Evolutionary conservation across 2,888 invertebrate species (phyloP).

Genomic region (Pristionchus fissidentatus): DNA sequence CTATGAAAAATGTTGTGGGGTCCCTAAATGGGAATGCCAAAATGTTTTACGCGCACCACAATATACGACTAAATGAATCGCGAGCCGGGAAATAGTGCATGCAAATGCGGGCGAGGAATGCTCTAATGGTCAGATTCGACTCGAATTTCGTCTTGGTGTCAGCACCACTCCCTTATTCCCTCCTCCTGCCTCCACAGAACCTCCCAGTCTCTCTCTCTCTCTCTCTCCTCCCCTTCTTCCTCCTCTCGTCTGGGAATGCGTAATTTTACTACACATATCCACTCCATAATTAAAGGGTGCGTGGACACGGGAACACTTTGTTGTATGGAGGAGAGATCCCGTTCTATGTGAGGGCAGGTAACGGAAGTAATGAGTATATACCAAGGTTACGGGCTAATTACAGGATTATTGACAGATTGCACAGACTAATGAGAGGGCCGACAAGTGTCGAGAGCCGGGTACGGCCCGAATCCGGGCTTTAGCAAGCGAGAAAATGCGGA

Average conservation of each 20-base stretch:
- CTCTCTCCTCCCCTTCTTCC: neutral
- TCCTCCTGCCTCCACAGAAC: neutral
- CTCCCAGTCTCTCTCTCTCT: neutral
- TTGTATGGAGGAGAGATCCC: neutral
- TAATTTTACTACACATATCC: slow-evolving; percentile 34
- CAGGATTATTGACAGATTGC: slow-evolving; percentile 7
- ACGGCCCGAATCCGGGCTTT: no score
- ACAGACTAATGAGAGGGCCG: neutral
- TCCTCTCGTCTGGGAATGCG: slow-evolving; percentile 12
- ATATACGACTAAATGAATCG: no score
- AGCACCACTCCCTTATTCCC: neutral
- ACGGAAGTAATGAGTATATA: slow-evolving; percentile 24
- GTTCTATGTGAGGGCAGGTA: slow-evolving; percentile 5
- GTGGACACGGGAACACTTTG: slow-evolving; percentile 26
- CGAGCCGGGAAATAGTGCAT: no score
- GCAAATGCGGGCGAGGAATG: neutral
- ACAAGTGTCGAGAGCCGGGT: no score
- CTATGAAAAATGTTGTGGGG: no score
- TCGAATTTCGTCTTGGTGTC: slow-evolving; percentile 14
- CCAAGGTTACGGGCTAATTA: slow-evolving; percentile 26
- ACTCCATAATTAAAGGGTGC: slow-evolving; percentile 37
- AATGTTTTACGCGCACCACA: no score
- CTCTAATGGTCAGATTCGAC: neutral
- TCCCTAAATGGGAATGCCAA: no score
- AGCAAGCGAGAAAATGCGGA: no score